phyloP scores from a whole-genome alignment of 2,797 vertebrate genomes.

The Sebastolobus altivelis region DNA sequence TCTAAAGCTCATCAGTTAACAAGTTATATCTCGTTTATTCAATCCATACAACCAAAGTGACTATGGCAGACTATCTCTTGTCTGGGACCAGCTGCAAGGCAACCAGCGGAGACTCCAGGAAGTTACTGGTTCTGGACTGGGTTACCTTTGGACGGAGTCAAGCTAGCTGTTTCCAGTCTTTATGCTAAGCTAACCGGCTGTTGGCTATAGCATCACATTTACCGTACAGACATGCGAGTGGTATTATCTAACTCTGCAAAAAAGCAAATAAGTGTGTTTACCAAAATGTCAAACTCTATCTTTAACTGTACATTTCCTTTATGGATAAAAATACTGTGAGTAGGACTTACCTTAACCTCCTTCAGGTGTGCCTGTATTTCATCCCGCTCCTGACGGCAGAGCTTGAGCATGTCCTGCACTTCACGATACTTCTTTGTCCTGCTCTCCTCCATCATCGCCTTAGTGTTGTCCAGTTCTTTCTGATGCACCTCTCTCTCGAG shows the following conservation, averaged over 20 bases:
- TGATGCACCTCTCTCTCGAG: conserved; percentile 91
- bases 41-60: background rate
- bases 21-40: background rate
- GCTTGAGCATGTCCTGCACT: conserved; percentile 84
- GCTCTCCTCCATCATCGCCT: conserved; percentile 78
- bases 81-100: background rate
- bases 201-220: background rate
- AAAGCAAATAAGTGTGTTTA: background rate
- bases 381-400: conserved; percentile 86
- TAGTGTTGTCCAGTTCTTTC: conserved; percentile 86
- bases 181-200: background rate
- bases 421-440: conserved; percentile 79
- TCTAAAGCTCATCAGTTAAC: background rate
- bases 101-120: background rate
- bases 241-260: background rate
- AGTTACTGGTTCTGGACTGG: background rate
- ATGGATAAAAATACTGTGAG: background rate
- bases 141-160: background rate
- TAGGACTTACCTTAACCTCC: conserved; percentile 86
- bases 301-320: conserved; percentile 2
- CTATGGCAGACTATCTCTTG: background rate
- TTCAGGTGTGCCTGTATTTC: conserved; percentile 85
- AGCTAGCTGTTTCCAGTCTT: background rate
- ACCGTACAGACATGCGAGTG: background rate
- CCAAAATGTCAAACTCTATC: background rate